Base-by-base conservation (phyloP, 1,140 invertebrate genomes). In the Ridgeia piscesae region DNA sequence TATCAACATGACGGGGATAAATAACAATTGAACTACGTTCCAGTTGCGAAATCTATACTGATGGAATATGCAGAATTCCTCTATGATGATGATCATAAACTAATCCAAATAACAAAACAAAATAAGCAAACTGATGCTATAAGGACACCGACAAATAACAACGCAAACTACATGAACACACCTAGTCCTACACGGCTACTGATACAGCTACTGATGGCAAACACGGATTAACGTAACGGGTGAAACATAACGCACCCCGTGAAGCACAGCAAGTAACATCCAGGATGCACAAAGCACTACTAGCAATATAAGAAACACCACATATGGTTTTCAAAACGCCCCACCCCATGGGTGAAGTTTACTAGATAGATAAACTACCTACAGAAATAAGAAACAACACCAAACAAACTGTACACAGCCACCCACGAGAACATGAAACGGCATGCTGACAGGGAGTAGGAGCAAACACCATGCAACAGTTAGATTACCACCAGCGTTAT, bases 21-120 rank as follows among this genome's bases (percentile, higher is more conserved):
- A n/a, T n/a, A 27, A 77, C 17, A 77, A 77, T 21, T 21, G 58
- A 77, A 77, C 58, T 77, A 77, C 17, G 27, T 14, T 50, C 48
- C 21, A 50, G 8, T 50, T 8, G 17, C 27, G 17, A 77, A 21
- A 77, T 77, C 2, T 77, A 77, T 77, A 31, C n/a, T n/a, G 58
- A 77, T 21, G 27, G 58, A 77, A 77, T 77, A 77, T 77, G 58
- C 4, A 77, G 58, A 77, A 21, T 77, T 77, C 58, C 58, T 33
- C 17, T 90, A n/a, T 35, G n/a, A 90, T 89, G 89, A 35, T 11
- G 89, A 89, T 35, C 89, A 89, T 34, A 90, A 90, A 35, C 35
- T 35, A 34, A 21, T 90, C 21, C 34, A 90, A 90, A 27, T n/a
- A 42, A 90, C 11, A 33, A n/a, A 90, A 90, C 11, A 9, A 90